Percentiles rank a stretch among this genome's conserved stretches.
Conservation (phyloP, 1,140 invertebrate species). For the Zaprionus lachaisei region DNA sequence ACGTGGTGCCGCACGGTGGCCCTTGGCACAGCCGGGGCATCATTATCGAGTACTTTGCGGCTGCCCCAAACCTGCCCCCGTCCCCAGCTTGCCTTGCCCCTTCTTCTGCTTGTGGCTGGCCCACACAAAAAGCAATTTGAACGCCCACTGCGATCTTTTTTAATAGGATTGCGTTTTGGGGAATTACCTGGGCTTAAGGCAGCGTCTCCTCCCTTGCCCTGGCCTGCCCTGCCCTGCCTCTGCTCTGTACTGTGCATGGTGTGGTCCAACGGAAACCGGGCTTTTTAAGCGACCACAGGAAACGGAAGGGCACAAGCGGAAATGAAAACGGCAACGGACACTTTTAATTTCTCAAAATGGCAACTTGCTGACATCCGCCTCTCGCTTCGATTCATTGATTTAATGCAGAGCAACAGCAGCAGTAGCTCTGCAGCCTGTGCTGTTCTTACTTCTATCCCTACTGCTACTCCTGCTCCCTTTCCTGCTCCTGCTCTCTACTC, state of each 20-base stretch:
- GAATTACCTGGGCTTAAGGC: constrained; percentile 65
- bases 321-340: constrained; percentile 79
- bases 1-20: constrained; percentile 36
- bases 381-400: constrained; percentile 72
- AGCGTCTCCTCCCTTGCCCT: neutral
- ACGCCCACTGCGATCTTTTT: constrained; percentile 51
- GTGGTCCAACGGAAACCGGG: neutral
- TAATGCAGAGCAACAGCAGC: constrained; percentile 69
- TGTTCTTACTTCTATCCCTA: neutral
- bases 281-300: constrained; percentile 36
- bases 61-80: constrained; percentile 15
- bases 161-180: constrained; percentile 79
- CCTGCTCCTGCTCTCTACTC: neutral
- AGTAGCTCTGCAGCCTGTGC: neutral
- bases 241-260: neutral
- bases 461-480: too few relatives aligned
- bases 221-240: neutral
- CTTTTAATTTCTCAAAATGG: constrained; percentile 83
- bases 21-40: constrained; percentile 49
- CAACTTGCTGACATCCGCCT: constrained; percentile 73
- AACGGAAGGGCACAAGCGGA: constrained; percentile 61
- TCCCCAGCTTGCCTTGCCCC: neutral
- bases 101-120: constrained; percentile 17
- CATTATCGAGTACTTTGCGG: constrained; percentile 81
- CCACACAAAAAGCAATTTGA: constrained; percentile 53